Evolutionary conservation across 2,888 invertebrate genomes (phyloP).

Genomic region (Parnassius apollo): DNA sequence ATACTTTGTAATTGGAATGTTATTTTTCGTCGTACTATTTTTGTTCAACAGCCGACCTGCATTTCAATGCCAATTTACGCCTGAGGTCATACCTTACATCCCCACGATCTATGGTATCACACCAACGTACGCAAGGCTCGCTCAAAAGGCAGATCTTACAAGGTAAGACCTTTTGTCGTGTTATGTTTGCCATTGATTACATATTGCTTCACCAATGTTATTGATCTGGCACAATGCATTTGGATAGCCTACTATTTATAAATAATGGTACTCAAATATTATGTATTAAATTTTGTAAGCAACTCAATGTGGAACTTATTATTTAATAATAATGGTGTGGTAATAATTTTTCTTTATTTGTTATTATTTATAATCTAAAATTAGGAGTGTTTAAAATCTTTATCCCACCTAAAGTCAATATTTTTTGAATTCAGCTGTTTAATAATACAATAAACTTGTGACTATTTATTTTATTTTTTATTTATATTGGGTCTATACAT

Average conservation of each 20-base stretch:
- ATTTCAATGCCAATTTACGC: slow-evolving; percentile 68
- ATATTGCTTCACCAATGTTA: slow-evolving; percentile 29
- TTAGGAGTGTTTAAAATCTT: too few species aligned
- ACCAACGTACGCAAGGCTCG: slow-evolving; percentile 92
- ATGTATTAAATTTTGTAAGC: too few species aligned
- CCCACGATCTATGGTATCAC: slow-evolving; percentile 95
- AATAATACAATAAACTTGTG: too few species aligned
- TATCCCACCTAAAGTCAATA: too few species aligned
- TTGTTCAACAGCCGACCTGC: slow-evolving; percentile 69
- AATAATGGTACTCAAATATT: too few species aligned
- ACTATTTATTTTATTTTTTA: too few species aligned
- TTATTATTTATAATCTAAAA: too few species aligned
- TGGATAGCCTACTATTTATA: slow-evolving; percentile 7
- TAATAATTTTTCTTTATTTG: too few species aligned
- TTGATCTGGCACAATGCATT: slow-evolving; percentile 34
- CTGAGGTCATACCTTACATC: slow-evolving; percentile 59
- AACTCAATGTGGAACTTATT: too few species aligned
- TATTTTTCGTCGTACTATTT: slow-evolving; percentile 69
- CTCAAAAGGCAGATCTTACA: slow-evolving; percentile 96
- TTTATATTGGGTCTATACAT: too few species aligned
- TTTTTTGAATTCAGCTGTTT: too few species aligned
- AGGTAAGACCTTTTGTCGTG: slow-evolving; percentile 78
- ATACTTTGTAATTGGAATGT: slow-evolving; percentile 71
- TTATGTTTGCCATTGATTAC: slow-evolving; percentile 60
- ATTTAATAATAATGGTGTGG: too few species aligned